A percentile compares a stretch with the other conserved stretches of the same genome.
Conservation (phyloP, 2,888 invertebrate genomes). For the Mimas tiliae region DNA sequence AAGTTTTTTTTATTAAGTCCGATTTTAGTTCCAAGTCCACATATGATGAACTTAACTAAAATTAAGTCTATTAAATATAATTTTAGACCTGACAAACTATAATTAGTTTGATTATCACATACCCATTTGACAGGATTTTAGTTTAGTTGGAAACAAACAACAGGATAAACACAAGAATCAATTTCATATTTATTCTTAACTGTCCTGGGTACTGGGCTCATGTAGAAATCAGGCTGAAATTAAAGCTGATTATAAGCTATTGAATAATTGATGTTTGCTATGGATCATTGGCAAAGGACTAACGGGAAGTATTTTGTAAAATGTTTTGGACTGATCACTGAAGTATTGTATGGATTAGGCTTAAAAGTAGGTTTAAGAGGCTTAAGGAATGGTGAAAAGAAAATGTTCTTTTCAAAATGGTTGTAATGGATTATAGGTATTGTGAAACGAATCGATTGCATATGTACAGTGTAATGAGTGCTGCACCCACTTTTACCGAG, state of each 20-base stretch:
- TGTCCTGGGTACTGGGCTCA: neutral
- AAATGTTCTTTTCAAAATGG: neutral
- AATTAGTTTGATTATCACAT: no score
- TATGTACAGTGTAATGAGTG: no score
- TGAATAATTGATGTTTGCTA: neutral
- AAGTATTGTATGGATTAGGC: neutral
- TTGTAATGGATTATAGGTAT: neutral
- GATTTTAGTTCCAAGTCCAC: no score
- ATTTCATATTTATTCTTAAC: neutral
- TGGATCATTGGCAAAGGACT: neutral
- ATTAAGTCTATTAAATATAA: no score
- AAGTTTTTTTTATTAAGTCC: no score
- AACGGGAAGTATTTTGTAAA: neutral
- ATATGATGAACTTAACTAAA: no score
- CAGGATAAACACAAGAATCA: neutral
- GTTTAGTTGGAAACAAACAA: no score
- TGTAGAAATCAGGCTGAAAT: neutral
- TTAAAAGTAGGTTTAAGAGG: neutral
- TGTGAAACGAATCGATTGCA: no score
- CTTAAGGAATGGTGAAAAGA: neutral
- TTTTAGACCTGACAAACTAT: no score
- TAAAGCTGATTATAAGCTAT: neutral
- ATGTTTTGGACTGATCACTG: slow-evolving; percentile 9
- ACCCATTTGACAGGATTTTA: no score
- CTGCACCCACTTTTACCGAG: no score